phyloP scores from a whole-genome alignment of 1,140 invertebrate genomes.

The Saccostrea echinata region DNA sequence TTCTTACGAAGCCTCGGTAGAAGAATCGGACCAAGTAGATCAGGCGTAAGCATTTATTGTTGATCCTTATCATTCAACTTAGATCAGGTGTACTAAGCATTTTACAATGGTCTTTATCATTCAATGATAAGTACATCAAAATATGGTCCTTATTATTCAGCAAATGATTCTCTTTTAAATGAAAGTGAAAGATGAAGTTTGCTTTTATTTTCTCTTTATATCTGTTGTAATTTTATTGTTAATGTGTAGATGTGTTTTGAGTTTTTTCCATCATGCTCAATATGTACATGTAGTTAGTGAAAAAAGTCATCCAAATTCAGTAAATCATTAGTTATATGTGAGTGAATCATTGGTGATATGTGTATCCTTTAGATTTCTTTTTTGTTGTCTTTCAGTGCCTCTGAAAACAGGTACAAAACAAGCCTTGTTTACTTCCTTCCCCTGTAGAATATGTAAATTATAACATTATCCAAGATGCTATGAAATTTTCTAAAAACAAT shows the following conservation, averaged over 20 bases:
- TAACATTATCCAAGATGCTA: not conserved
- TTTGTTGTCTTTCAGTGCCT: constrained; percentile 7
- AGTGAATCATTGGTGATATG: too few species aligned
- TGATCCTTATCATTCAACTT: too few species aligned
- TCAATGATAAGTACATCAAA: too few species aligned
- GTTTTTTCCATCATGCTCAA: not conserved
- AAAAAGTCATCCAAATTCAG: not conserved
- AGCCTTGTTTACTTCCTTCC: not conserved
- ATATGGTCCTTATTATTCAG: too few species aligned
- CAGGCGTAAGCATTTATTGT: constrained; percentile 39
- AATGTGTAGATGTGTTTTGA: not conserved
- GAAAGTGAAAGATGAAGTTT: not conserved
- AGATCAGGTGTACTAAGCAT: too few species aligned
- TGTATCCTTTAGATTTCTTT: not conserved
- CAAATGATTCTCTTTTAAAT: not conserved
- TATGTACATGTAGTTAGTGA: not conserved
- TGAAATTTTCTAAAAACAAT: not conserved
- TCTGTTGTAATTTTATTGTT: not conserved
- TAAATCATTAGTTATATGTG: not conserved
- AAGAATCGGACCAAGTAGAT: constrained; percentile 37
- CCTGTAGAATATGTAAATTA: not conserved
- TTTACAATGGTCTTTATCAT: too few species aligned
- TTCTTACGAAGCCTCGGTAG: constrained; percentile 35
- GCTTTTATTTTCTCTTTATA: not conserved
- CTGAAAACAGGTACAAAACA: not conserved